phyloP scores from a whole-genome alignment of 2,797 vertebrate species.

The Catostomus latipinnis region DNA sequence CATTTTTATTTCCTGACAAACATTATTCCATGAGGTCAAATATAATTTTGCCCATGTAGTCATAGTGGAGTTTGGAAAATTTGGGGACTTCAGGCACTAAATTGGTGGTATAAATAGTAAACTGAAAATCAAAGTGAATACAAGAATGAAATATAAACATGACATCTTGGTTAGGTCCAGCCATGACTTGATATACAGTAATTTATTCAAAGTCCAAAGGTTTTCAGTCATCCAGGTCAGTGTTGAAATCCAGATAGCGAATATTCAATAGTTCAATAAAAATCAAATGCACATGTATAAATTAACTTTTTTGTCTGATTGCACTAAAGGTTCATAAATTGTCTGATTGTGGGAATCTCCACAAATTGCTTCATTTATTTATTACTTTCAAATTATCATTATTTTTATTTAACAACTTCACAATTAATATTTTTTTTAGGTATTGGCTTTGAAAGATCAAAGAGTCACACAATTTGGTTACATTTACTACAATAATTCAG shows the following conservation, averaged over 20 bases:
- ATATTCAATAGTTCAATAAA: background rate
- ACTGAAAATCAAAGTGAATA: too few species aligned
- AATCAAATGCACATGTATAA: background rate
- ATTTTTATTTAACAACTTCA: constrained; percentile 1
- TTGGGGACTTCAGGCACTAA: too few species aligned
- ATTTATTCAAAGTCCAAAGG: too few species aligned
- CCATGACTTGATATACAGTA: too few species aligned
- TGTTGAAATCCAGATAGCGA: too few species aligned
- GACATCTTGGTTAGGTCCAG: too few species aligned
- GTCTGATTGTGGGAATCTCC: constrained; percentile 12
- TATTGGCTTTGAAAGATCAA: constrained; percentile 17
- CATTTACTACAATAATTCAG: background rate
- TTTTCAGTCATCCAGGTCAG: background rate
- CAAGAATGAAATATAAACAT: too few species aligned
- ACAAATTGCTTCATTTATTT: background rate
- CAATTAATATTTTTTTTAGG: background rate
- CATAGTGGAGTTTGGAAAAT: too few species aligned
- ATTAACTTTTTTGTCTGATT: background rate
- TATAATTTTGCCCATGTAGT: too few species aligned
- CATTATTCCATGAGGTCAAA: too few species aligned
- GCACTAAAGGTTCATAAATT: background rate
- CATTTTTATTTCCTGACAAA: too few species aligned
- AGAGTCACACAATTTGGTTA: background rate
- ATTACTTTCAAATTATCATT: constrained; percentile 18
- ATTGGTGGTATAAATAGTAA: too few species aligned